phyloP scores from a whole-genome alignment of 2,888 invertebrate genomes.

The Malthinus flaveolus region DNA sequence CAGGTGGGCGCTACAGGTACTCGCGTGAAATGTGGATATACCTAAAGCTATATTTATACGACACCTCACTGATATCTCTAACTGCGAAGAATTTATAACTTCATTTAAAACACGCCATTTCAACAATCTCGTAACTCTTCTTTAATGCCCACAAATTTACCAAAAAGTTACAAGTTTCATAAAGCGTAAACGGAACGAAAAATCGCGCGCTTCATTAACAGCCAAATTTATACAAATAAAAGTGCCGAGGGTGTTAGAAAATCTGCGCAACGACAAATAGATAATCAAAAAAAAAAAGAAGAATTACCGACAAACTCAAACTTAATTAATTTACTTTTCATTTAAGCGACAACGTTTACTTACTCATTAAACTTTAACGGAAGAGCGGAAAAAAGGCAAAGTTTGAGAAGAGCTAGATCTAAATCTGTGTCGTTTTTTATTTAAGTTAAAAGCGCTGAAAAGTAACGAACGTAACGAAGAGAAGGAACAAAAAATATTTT shows the following conservation, averaged over 20 bases:
- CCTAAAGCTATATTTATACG: constrained; percentile 10
- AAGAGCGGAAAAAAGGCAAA: constrained; percentile 24
- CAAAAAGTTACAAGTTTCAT: constrained; percentile 12
- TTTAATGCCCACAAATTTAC: constrained; percentile 7
- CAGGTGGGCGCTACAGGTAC: constrained; percentile 48
- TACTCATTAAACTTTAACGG: constrained; percentile 32
- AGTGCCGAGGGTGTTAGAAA: constrained; percentile 22
- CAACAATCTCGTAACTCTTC: constrained; percentile 8
- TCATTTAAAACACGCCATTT: constrained; percentile 8
- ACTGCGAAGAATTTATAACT: constrained; percentile 11
- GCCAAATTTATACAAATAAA: constrained; percentile 18
- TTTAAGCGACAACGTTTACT: constrained; percentile 32
- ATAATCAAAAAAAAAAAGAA: constrained; percentile 25
- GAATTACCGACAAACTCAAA: constrained; percentile 27
- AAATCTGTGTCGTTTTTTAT: constrained; percentile 31
- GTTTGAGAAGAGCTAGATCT: constrained; percentile 28
- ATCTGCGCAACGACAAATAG: constrained; percentile 25
- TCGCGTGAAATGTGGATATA: constrained; percentile 27
- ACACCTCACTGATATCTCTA: constrained; percentile 12
- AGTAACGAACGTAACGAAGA: constrained; percentile 24
- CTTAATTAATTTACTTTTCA: constrained; percentile 38
- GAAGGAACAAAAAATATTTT: constrained; percentile 21
- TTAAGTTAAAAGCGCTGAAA: constrained; percentile 23
- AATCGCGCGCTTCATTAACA: constrained; percentile 5
- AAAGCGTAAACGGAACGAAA: constrained; percentile 1